phyloP scores from a whole-genome alignment of 2,113 vertebrate genomes.

The human region GRCh38 chr4:13348001-13348500 shows the following conservation, averaged over 20 bases:
- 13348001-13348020: neutral
- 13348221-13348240: slow-evolving; percentile 33
- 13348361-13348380: slow-evolving; percentile 79
- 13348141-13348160: neutral
- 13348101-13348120: neutral
- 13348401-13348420: slow-evolving; percentile 73
- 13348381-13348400: slow-evolving; percentile 74
- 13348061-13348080: neutral
- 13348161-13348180: neutral
- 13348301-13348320: slow-evolving; percentile 71
- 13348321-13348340: slow-evolving; percentile 68
- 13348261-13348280: slow-evolving; percentile 76
- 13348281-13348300: slow-evolving; percentile 81
- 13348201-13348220: slow-evolving; percentile 51
- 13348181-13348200: neutral
- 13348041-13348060: neutral
- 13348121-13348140: neutral
- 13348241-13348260: slow-evolving; percentile 73
- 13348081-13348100: neutral
- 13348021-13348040: neutral
- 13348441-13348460: slow-evolving; percentile 82
- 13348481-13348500: slow-evolving; percentile 56
- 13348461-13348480: slow-evolving; percentile 61
- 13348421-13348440: slow-evolving; percentile 78
- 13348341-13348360: slow-evolving; percentile 77